phyloP scores from a whole-genome alignment of 2,113 vertebrate species.

The Sinocyclocheilus maitianheensis region DNA sequence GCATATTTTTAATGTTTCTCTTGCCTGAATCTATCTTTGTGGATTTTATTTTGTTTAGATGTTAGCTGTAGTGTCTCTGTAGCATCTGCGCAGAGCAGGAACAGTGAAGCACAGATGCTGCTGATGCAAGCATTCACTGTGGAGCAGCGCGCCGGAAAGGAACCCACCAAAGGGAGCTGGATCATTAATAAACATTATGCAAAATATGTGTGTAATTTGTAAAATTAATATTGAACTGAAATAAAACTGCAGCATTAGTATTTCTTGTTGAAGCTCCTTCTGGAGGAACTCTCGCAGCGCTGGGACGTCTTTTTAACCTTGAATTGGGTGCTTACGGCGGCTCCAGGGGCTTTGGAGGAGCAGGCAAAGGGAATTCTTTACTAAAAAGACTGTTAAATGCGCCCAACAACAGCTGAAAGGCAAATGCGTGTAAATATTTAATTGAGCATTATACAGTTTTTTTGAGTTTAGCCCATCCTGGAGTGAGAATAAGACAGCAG shows the following conservation, averaged over 20 bases:
- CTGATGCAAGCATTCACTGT: conserved; percentile 21
- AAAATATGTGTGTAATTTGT: conserved; percentile 39
- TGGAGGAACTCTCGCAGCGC: neutral
- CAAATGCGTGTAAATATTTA: conserved; percentile 47
- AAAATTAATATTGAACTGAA: conserved; percentile 48
- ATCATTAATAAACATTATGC: conserved; percentile 45
- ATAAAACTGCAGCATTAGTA: conserved; percentile 39
- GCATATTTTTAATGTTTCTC: neutral
- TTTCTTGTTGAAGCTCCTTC: conserved; percentile 17
- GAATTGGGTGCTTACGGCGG: conserved; percentile 42
- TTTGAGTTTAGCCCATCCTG: conserved; percentile 27
- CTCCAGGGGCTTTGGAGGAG: conserved; percentile 28
- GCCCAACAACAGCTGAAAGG: conserved; percentile 43
- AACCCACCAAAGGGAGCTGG: neutral
- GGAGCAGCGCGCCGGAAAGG: conserved; percentile 30
- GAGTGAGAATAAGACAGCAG: conserved; percentile 26
- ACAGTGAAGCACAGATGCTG: conserved; percentile 19
- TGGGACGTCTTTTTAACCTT: conserved; percentile 17
- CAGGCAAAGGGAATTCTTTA: neutral
- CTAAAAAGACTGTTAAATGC: neutral
- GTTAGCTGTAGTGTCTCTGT: neutral
- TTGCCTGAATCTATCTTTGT: neutral
- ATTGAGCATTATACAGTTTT: conserved; percentile 41
- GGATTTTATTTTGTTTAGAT: neutral
- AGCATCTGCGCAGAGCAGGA: neutral